Evolutionary conservation across 2,888 invertebrate genomes (phyloP), one percentile per base, ranked within the genome.

Genomic region (Sisyra nigra): DNA sequence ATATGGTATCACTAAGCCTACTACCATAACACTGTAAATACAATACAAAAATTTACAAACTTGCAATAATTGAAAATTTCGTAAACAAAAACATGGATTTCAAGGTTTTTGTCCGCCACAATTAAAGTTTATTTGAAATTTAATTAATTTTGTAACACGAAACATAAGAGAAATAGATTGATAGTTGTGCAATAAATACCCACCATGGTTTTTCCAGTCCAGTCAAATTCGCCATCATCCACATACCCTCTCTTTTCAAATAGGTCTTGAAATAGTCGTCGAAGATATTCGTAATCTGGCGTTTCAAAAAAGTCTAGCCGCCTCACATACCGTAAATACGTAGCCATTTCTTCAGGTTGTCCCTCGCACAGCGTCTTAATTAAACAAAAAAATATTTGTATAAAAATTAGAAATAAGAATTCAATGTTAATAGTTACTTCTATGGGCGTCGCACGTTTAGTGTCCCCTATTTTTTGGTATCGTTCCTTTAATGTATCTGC

Each of bases 391-490:
- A 44, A 40, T 11, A 29, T 30, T 15, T 19, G 35, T 3, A 14
- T 15, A 37, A 37, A 37, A 14, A 37, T 15, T 37, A 15, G 9
- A 10, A 13, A 37, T 15, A 13, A 9, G n/a, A n/a, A n/a, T n/a
- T n/a, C n/a, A n/a, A n/a, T 17, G 15, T 37, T 37, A 2, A n/a
- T 2, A 49, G 44, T 52, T 48, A 85, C 85, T 72, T 98, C 98
- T 58, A 99, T 93, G 45, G 96, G 92, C 54, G 98, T 99, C 56
- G 96, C 91, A 59, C 97, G 77, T 69, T 99, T 99, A 53, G 98
- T 98, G 68, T 99, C 98, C 57, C 98, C 98, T 65, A 99, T 99
- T 75, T 98, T 98, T 74, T 98, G 97, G 74, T 99, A 99, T 63
- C 98, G 75, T 70, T 97, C 96, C 72, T 97, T 97, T 60, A 97